Base-by-base conservation (phyloP, 2,113 vertebrate species). In the Vulpes ferrilata region DNA sequence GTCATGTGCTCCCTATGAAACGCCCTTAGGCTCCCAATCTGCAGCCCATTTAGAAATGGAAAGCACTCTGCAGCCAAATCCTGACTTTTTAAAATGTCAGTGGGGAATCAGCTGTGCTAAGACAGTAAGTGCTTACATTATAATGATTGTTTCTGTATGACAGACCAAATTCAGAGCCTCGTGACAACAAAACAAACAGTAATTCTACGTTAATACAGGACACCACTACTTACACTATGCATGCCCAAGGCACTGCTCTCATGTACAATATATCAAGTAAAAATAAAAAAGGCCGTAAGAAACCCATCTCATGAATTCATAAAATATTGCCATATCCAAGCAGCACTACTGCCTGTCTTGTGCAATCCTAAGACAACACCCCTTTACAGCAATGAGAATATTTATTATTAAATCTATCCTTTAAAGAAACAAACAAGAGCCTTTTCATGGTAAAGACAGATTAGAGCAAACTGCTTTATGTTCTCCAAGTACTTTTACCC, bases 171-270 rank as follows among this genome's bases (percentile, higher is more conserved):
- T 97, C 97, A 93, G 11, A 94, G 92, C 92, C 96, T 97, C 90
- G 81, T 83, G 85, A 93, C 35, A 87, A 95, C 94, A 97, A 98
- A 98, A 98, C 96, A 97, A 98, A 98, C 88, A 96, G 98, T 73
- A 97, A 96, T 93, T 97, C 92, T 80, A 59, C 87, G 96, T 97
- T 97, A 97, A 98, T 78, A 95, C 5, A 12, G 97, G 97, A 78
- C 95, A 96, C 79, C 67, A 76, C 85, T n/a, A 73, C 98, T 95
- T 95, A 88, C 53, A 93, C 85, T 86, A 81, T 62, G 84, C 93
- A 88, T 2, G 97, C 98, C 98, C 0, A n/a, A 97, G 98, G 98
- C 98, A 89, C 43, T 0, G 1, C 88, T 97, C 98, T 87, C 81
- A 96, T 48, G 87, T 15, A 69, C 62, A 88, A 38, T 48, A 92